Percentiles rank a stretch among this genome's conserved stretches.
phyloP scores from a whole-genome alignment of 2,888 invertebrate genomes.

The Cryptocephalus moraei region DNA sequence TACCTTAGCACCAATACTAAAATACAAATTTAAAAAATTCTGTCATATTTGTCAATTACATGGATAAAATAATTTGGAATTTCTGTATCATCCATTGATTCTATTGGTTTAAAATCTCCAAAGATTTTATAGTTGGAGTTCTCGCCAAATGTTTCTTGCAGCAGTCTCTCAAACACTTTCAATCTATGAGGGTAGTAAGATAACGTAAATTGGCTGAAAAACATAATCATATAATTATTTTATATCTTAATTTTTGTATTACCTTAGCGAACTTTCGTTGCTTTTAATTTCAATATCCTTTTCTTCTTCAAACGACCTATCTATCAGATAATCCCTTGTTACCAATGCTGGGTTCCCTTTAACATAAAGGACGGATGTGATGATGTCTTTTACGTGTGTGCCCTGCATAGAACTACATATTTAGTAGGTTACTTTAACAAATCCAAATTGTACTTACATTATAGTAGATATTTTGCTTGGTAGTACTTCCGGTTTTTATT shows the following conservation, averaged over 20 bases:
- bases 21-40: conserved; percentile 2
- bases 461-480: conserved; percentile 78
- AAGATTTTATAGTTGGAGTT: conserved; percentile 59
- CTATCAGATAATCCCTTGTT: conserved; percentile 73
- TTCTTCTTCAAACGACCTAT: conserved; percentile 33
- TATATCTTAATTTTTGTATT: neutral
- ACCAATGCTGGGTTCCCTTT: conserved; percentile 67
- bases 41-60: conserved; percentile 54
- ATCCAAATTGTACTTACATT: conserved; percentile 55
- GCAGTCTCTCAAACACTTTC: conserved; percentile 57
- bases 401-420: conserved; percentile 8
- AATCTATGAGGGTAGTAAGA: conserved; percentile 82
- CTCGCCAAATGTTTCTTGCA: conserved; percentile 58
- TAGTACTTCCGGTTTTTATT: conserved; percentile 63
- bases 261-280: conserved; percentile 23
- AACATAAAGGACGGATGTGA: conserved; percentile 73
- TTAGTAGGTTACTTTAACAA: conserved; percentile 9
- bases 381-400: conserved; percentile 70
- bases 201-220: conserved; percentile 66
- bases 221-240: no score
- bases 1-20: neutral
- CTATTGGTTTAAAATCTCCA: conserved; percentile 68
- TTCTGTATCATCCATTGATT: conserved; percentile 43
- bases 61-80: conserved; percentile 80
- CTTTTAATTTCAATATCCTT: conserved; percentile 13